A percentile compares a stretch with the other conserved stretches of the same genome.
These are phyloP conservation scores for Bombus confusus DNA, from an alignment of 1,140 invertebrate species.

Conservation along the genomic window DNA sequence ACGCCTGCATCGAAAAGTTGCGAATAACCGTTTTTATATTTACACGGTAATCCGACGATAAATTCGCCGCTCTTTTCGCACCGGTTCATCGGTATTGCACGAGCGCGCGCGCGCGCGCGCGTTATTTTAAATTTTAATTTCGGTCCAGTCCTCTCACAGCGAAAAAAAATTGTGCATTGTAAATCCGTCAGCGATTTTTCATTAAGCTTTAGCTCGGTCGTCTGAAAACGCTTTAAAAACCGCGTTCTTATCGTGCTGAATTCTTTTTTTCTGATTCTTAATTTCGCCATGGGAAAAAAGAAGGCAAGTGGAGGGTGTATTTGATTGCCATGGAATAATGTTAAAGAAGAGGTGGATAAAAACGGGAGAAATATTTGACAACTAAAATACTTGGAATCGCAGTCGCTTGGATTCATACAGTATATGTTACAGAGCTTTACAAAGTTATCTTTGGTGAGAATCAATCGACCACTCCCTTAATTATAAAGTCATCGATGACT, in stretches of 20 bases:
- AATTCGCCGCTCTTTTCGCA: slow-evolving; percentile 34
- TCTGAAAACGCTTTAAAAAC: neutral
- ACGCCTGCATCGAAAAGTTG: slow-evolving; percentile 35
- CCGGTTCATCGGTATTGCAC: slow-evolving; percentile 16
- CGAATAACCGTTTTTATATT: slow-evolving; percentile 55
- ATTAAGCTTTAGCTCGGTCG: slow-evolving; percentile 9
- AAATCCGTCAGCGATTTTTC: slow-evolving; percentile 38
- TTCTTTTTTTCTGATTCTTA: slow-evolving; percentile 10
- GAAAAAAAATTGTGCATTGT: slow-evolving; percentile 5
- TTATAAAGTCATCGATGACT: neutral
- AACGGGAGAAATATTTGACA: neutral
- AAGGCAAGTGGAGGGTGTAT: no score
- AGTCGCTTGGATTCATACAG: neutral
- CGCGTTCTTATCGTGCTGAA: slow-evolving; percentile 13
- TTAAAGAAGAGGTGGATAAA: neutral
- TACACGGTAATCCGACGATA: slow-evolving; percentile 47
- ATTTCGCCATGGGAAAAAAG: neutral
- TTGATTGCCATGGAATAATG: neutral
- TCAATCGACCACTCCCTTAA: neutral
- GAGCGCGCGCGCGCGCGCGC: neutral
- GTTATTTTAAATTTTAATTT: slow-evolving; percentile 57
- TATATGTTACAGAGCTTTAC: neutral
- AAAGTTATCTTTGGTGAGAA: neutral
- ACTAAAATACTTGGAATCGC: neutral
- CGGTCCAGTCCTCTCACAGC: neutral